Conservation (phyloP, 2,888 invertebrate species). For the Epinotia ramella region DNA sequence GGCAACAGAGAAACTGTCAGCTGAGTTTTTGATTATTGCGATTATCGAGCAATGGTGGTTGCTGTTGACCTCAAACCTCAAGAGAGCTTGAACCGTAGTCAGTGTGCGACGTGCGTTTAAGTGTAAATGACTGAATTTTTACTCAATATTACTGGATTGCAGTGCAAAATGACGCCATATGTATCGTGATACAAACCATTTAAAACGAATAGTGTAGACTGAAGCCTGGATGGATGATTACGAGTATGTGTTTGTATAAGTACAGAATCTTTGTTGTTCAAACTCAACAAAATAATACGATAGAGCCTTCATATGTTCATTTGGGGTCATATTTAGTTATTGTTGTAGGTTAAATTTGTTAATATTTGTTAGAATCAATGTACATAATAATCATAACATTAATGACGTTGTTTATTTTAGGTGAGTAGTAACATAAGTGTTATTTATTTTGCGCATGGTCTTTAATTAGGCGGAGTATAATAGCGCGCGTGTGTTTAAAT, state of each 20-base stretch:
- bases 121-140: constrained; percentile 49
- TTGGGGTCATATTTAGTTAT: constrained; percentile 25
- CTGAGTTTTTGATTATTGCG: constrained; percentile 50
- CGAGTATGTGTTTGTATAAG: constrained; percentile 70
- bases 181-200: constrained; percentile 45
- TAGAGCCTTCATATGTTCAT: constrained; percentile 48
- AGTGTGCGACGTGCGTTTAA: constrained; percentile 54
- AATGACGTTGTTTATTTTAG: constrained; percentile 68
- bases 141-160: constrained; percentile 49
- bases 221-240: constrained; percentile 58
- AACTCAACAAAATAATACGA: constrained; percentile 69
- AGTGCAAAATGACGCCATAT: constrained; percentile 49
- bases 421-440: constrained; percentile 43
- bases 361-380: constrained; percentile 39
- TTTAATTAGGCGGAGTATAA: constrained; percentile 43
- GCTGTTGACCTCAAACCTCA: constrained; percentile 61
- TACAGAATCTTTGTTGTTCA: constrained; percentile 79
- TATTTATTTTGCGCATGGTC: constrained; percentile 51
- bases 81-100: constrained; percentile 53
- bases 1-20: constrained; percentile 47
- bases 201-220: constrained; percentile 51
- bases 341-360: constrained; percentile 33
- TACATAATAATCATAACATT: constrained; percentile 48
- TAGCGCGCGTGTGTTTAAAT: constrained; percentile 45
- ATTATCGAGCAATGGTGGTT: constrained; percentile 73